These are phyloP conservation scores for Festucalex cinctus DNA, from an alignment of 2,113 vertebrate species.

Conservation along the genomic window DNA sequence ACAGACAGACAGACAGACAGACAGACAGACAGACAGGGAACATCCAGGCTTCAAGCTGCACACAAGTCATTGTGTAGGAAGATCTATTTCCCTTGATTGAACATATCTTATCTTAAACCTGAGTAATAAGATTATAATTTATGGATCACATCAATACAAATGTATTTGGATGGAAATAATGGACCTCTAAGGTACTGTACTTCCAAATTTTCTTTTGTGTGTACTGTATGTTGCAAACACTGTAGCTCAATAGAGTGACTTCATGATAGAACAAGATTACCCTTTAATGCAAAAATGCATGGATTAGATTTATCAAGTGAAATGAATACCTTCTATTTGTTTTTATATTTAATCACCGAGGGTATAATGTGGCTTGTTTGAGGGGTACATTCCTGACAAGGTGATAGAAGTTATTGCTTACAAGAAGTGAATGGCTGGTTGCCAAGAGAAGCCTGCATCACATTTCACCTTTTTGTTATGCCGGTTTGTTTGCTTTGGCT, in stretches of 20 bases:
- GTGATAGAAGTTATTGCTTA: conserved; percentile 27
- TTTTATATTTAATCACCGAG: neutral
- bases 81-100: conserved; percentile 41
- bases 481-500: conserved; percentile 3
- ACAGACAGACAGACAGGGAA: conserved; percentile 26
- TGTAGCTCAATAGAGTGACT: conserved; percentile 21
- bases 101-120: conserved; percentile 41
- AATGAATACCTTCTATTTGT: conserved; percentile 27
- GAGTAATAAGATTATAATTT: conserved; percentile 67
- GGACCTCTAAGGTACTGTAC: neutral
- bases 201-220: neutral
- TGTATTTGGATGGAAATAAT: conserved; percentile 19
- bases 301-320: conserved; percentile 48
- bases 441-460: conserved; percentile 35
- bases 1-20: no score
- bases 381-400: conserved; percentile 42
- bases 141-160: conserved; percentile 35
- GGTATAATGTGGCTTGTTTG: conserved; percentile 6
- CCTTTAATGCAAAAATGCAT: neutral
- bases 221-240: conserved; percentile 2
- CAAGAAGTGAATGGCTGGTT: conserved; percentile 19
- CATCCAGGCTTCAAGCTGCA: conserved; percentile 26
- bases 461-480: conserved; percentile 36
- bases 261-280: conserved; percentile 16
- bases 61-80: conserved; percentile 27